phyloP scores from a whole-genome alignment of 2,113 vertebrate species.

The Pedetes capensis region DNA sequence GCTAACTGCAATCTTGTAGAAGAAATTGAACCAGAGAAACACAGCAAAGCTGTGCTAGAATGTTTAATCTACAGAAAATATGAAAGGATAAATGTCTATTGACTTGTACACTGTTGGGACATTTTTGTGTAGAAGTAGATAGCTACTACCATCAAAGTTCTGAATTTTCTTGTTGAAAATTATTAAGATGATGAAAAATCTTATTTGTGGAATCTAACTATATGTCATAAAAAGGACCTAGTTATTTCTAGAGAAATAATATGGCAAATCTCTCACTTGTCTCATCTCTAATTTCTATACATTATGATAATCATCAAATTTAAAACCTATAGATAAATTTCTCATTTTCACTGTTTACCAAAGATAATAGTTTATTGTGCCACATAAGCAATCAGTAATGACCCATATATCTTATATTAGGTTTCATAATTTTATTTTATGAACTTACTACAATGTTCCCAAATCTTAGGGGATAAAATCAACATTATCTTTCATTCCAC shows the following conservation, averaged over 20 bases:
- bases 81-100: neutral
- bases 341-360: neutral
- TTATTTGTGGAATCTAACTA: neutral
- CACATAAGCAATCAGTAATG: neutral
- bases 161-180: neutral
- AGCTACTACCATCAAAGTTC: neutral
- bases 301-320: neutral
- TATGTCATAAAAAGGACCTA: neutral
- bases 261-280: neutral
- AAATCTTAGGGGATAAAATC: neutral
- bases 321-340: neutral
- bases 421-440: neutral
- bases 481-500: neutral
- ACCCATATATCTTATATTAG: neutral
- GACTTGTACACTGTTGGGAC: neutral
- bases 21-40: neutral
- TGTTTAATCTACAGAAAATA: neutral
- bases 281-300: neutral
- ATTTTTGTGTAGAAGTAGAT: neutral
- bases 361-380: neutral
- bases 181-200: neutral
- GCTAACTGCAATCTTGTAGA: neutral
- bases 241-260: neutral
- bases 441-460: neutral
- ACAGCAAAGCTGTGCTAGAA: neutral